These are phyloP conservation scores for Carduelis carduelis DNA, from an alignment of 2,797 vertebrate species.

Conservation along the genomic window DNA sequence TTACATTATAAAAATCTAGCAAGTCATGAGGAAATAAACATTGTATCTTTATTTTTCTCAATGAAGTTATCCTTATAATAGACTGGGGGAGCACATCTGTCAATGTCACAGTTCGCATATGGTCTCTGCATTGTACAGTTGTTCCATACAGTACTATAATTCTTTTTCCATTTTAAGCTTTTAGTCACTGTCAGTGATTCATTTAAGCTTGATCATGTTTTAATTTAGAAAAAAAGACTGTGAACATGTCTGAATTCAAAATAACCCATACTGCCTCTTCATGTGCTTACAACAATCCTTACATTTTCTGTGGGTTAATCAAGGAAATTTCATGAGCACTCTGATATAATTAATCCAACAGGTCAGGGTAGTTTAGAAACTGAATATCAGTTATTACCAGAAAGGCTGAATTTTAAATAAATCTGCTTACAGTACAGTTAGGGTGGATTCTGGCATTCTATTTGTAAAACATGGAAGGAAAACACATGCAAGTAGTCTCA, in stretches of 20 bases:
- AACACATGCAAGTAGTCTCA: neutral
- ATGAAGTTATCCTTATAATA: constrained; percentile 47
- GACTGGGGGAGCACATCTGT: constrained; percentile 49
- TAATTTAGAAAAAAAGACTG: constrained; percentile 29
- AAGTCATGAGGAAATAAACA: neutral
- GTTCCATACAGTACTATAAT: constrained; percentile 3
- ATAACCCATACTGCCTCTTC: neutral
- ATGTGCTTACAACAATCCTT: constrained; percentile 23
- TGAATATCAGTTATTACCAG: constrained; percentile 7
- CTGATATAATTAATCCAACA: constrained; percentile 36
- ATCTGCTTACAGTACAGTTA: neutral
- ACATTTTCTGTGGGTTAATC: constrained; percentile 45
- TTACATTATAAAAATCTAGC: neutral
- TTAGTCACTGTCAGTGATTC: constrained; percentile 18
- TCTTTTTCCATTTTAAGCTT: constrained; percentile 34
- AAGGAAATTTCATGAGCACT: constrained; percentile 51
- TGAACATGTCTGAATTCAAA: constrained; percentile 14
- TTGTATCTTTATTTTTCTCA: constrained; percentile 10
- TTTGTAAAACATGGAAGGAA: neutral
- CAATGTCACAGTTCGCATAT: constrained; percentile 53
- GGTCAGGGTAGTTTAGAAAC: constrained; percentile 17
- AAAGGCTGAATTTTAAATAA: constrained; percentile 51
- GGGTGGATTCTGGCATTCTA: neutral
- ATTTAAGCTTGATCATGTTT: constrained; percentile 41
- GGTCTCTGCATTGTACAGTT: constrained; percentile 52